Conservation (phyloP, 2,113 vertebrate species). For the Acanthisitta chloris region DNA sequence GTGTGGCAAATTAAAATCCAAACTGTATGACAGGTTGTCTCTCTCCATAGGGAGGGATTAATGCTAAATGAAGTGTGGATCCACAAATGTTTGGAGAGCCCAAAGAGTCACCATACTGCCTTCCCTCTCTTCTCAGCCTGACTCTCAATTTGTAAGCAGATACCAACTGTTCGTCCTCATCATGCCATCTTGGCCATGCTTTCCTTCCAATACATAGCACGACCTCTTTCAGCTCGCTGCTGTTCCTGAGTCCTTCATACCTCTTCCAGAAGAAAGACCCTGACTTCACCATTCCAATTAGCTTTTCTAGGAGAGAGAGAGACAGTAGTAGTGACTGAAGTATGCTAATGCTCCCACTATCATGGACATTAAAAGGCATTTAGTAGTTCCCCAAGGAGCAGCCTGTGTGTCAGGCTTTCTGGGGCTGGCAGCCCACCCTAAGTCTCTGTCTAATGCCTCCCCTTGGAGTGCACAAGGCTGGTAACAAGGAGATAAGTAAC, state of each 20-base stretch:
- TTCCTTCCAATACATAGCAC: not conserved
- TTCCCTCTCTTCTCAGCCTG: not conserved
- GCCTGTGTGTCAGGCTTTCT: not conserved
- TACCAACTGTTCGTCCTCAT: not conserved
- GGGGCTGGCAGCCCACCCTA: not conserved
- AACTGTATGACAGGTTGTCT: constrained; percentile 1
- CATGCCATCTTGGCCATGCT: not conserved
- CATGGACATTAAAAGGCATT: not conserved
- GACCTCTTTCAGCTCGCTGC: not conserved
- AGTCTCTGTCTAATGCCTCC: not conserved
- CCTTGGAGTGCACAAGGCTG: not conserved
- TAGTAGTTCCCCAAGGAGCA: not conserved
- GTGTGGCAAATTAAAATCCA: constrained; percentile 10
- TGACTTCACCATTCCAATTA: not conserved
- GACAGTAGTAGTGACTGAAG: not conserved
- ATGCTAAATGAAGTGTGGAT: constrained; percentile 37
- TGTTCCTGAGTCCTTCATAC: not conserved
- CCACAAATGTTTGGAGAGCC: not conserved
- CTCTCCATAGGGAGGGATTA: constrained; percentile 18
- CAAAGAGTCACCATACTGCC: not conserved
- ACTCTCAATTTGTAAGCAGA: not conserved
- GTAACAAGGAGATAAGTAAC: not conserved
- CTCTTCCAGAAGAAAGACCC: not conserved
- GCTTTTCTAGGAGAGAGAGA: not conserved
- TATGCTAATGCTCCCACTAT: not conserved